These are phyloP conservation scores for Crambe crambe DNA, from an alignment of 37 sponge, comb jelly and placozoan genomes.

Conservation along the genomic window DNA sequence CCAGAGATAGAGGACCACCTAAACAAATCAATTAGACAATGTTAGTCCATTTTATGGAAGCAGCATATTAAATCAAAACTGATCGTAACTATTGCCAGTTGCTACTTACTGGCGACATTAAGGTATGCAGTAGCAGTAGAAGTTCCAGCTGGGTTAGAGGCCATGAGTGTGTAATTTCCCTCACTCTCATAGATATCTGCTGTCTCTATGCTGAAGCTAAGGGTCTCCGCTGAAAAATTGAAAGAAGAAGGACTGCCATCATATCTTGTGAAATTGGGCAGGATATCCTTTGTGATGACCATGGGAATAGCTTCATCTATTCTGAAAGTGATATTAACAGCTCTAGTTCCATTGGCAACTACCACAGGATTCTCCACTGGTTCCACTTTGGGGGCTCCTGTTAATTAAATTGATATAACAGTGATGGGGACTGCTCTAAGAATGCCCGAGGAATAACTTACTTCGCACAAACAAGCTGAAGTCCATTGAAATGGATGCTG, in stretches of 20 bases:
- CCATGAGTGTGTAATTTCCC: slow-evolving; percentile 23
- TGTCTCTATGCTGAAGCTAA: background rate
- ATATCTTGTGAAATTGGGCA: background rate
- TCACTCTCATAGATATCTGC: slow-evolving; percentile 3
- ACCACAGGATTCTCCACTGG: background rate
- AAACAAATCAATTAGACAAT: background rate
- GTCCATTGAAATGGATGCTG: background rate
- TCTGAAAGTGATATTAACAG: background rate
- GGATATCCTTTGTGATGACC: slow-evolving; percentile 8
- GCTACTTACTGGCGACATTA: slow-evolving; percentile 17
- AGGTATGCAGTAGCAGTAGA: slow-evolving; percentile 4
- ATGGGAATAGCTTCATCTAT: background rate
- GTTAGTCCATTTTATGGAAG: background rate
- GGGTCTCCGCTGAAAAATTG: background rate
- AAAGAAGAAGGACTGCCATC: background rate
- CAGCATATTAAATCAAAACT: background rate
- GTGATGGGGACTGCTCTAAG: too few species aligned
- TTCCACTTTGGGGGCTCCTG: background rate
- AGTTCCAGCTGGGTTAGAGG: slow-evolving; percentile 21
- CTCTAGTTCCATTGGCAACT: background rate
- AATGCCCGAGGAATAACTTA: too few species aligned
- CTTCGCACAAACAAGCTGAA: background rate
- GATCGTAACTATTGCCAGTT: background rate
- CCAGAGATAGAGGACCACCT: background rate
- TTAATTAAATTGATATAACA: too few species aligned